Conservation (phyloP, 2,113 vertebrate genomes). For the Campylomormyrus numenius region DNA sequence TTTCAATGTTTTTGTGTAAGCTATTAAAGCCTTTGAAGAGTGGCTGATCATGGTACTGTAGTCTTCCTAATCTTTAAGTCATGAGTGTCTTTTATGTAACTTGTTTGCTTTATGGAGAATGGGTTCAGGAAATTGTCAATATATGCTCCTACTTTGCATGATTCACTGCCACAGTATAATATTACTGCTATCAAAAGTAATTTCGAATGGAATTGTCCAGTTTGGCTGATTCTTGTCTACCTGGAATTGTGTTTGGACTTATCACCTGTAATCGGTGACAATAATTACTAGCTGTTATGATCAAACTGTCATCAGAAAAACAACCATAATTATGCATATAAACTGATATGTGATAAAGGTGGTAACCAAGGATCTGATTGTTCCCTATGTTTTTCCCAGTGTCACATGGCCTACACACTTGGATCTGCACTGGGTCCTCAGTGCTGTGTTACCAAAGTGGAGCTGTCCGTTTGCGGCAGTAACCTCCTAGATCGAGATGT, state of each 20-base stretch:
- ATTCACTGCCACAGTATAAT: background rate
- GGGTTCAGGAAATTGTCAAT: background rate
- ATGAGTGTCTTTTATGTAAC: background rate
- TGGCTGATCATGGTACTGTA: background rate
- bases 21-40: background rate
- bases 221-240: background rate
- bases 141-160: background rate
- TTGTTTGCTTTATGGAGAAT: background rate
- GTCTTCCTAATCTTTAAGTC: background rate
- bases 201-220: background rate
- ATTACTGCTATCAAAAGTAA: background rate
- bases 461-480: conserved; percentile 78
- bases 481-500: conserved; percentile 90
- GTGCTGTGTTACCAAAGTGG: conserved; percentile 84
- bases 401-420: conserved; percentile 75
- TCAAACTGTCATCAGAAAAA: background rate
- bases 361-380: background rate
- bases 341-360: background rate
- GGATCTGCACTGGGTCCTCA: conserved; percentile 63
- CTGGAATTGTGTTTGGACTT: background rate
- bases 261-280: background rate
- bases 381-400: background rate
- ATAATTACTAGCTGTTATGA: background rate
- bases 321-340: background rate
- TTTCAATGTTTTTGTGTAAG: background rate